Base-by-base conservation (phyloP, 2,888 invertebrate species). In the Scotopteryx bipunctaria region DNA sequence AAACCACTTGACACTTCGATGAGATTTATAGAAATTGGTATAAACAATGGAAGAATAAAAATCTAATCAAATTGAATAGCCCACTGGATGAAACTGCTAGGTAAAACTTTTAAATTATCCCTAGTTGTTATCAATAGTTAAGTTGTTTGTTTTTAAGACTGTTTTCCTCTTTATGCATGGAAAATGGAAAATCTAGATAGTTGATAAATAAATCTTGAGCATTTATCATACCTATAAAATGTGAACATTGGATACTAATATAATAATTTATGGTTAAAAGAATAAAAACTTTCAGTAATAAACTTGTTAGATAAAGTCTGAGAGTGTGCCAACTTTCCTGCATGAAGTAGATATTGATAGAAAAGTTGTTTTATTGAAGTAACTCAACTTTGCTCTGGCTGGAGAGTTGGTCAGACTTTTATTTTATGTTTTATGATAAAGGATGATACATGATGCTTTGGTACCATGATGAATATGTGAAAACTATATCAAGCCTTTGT, bases 291-390 rank as follows among this genome's bases (percentile, higher is more conserved):
- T 21, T 42, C 9, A 32, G 27, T 46, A 43, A 25, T 42, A 53
- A 52, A 53, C 36, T 47, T 42, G 35, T n/a, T 13, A 43, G 47
- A 47, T 47, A 41, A 32, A 44, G 38, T 31, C 32, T 16, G 21
- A 42, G 36, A 47, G 19, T 25, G 29, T 38, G 42, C 53, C 37
- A 47, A 53, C 19, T 47, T 44, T 38, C 3, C 27, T 43, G 25
- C 32, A 27, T 35, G 19, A 36, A 25, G 35, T 35, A 36, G 46
- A 42, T 49, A 42, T 42, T 47, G 46, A 53, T 46, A 29, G 47
- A 5, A 47, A 53, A 53, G 47, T 47, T 53, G 38, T 37, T 43
- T 43, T 42, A 36, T 43, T 32, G 42, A 43, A 43, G 21, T 33
- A n/a, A n/a, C n/a, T n/a, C n/a, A n/a, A 21, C 33, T 38, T 53